phyloP scores from a whole-genome alignment of 2,113 vertebrate genomes.

The Hippocampus comes region DNA sequence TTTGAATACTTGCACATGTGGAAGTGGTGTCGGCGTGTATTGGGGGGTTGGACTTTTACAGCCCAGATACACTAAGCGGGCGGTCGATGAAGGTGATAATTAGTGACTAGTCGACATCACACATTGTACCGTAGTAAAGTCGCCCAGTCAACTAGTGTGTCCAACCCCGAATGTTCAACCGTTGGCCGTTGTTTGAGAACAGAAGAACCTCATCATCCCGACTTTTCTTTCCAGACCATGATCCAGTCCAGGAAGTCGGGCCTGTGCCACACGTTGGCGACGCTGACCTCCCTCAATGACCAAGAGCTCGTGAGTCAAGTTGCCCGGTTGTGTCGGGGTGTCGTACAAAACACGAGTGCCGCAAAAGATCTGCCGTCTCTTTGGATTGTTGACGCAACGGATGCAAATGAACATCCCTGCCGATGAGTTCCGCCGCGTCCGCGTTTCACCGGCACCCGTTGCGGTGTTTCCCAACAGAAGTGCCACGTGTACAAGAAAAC shows the following conservation, averaged over 20 bases:
- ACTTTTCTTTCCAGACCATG: slow-evolving; percentile 76
- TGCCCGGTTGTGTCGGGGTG: neutral
- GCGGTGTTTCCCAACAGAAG: slow-evolving; percentile 75
- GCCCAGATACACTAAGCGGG: no score
- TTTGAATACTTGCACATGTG: no score
- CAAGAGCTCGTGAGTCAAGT: slow-evolving; percentile 86
- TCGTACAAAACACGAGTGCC: neutral
- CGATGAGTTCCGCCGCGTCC: neutral
- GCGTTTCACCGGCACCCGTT: neutral
- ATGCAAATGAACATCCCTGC: neutral
- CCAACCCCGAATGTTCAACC: no score
- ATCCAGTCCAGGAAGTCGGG: slow-evolving; percentile 93
- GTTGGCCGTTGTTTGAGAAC: neutral
- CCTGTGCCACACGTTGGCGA: slow-evolving; percentile 87
- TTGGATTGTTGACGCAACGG: neutral
- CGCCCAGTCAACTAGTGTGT: no score
- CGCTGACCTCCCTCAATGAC: slow-evolving; percentile 90
- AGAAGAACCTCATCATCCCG: neutral
- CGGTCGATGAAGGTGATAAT: no score
- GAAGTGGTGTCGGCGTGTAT: no score
- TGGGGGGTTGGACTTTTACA: no score
- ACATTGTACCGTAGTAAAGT: no score
- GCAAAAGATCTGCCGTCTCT: neutral
- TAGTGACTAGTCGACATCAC: neutral
- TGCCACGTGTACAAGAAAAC: slow-evolving; percentile 94